Evolutionary conservation across 2,888 invertebrate genomes (phyloP).

Genomic region (Exephanes ischioxanthus): DNA sequence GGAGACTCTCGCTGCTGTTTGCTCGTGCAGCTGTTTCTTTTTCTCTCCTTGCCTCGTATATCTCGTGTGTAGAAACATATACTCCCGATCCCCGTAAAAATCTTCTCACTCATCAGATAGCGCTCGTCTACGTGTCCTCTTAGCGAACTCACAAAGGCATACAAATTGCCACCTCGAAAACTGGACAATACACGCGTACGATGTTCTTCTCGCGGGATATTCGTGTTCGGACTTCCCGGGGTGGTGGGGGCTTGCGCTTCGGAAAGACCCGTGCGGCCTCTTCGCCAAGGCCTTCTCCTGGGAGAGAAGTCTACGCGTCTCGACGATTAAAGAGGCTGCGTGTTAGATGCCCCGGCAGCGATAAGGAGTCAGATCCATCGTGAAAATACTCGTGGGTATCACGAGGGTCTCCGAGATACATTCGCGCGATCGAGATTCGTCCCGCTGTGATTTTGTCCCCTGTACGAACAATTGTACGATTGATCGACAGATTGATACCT

Average conservation of each 20-base stretch:
- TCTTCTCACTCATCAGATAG: slow-evolving; percentile 77
- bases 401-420: background rate
- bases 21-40: slow-evolving; percentile 57
- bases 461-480: slow-evolving; percentile 21
- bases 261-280: slow-evolving; percentile 15
- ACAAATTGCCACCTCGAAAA: slow-evolving; percentile 77
- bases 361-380: slow-evolving; percentile 47
- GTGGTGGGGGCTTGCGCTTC: background rate
- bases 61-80: slow-evolving; percentile 25
- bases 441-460: slow-evolving; percentile 44
- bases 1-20: slow-evolving; percentile 58
- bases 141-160: slow-evolving; percentile 74
- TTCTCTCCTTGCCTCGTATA: slow-evolving; percentile 18
- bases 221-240: slow-evolving; percentile 32
- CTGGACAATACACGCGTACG: slow-evolving; percentile 74
- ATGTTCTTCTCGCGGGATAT: slow-evolving; percentile 58
- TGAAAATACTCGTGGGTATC: slow-evolving; percentile 40
- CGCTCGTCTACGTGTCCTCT: slow-evolving; percentile 72
- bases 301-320: slow-evolving; percentile 5
- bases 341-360: slow-evolving; percentile 36
- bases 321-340: slow-evolving; percentile 48
- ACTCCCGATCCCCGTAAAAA: slow-evolving; percentile 69
- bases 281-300: background rate
- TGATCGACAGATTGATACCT: slow-evolving; percentile 40
- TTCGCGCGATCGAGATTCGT: slow-evolving; percentile 39